Evolutionary conservation across 1,140 invertebrate genomes (phyloP).

Genomic region (Procambarus virginalis): DNA sequence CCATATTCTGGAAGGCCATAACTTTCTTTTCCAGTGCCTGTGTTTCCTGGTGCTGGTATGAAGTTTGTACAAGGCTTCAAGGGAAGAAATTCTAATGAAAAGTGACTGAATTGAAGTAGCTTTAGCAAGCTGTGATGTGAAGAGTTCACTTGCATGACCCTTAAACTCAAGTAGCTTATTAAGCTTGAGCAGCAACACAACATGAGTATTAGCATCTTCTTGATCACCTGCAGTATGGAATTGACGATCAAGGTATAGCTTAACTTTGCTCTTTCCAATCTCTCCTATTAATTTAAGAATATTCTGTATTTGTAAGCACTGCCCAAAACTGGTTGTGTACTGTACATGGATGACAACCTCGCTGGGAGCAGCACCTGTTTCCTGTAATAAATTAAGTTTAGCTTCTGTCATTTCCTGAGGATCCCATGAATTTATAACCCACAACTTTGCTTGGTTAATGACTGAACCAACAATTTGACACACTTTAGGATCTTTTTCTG

Average conservation of each 20-base stretch:
- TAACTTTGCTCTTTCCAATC: slow-evolving; percentile 18
- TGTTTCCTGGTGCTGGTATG: slow-evolving; percentile 26
- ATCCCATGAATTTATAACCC: slow-evolving; percentile 39
- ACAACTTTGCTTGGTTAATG: slow-evolving; percentile 8
- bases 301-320: slow-evolving; percentile 15
- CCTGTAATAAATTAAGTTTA: slow-evolving; percentile 28
- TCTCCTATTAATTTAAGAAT: slow-evolving; percentile 31
- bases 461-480: slow-evolving; percentile 22
- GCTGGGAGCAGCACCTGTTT: slow-evolving; percentile 29
- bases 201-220: slow-evolving; percentile 4
- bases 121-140: slow-evolving; percentile 7
- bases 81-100: slow-evolving; percentile 23
- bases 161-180: slow-evolving; percentile 36
- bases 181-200: slow-evolving; percentile 1
- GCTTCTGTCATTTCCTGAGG: slow-evolving; percentile 29
- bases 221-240: slow-evolving; percentile 7
- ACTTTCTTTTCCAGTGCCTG: slow-evolving; percentile 21
- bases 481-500: slow-evolving; percentile 22
- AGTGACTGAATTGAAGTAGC: slow-evolving; percentile 34
- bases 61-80: slow-evolving; percentile 25
- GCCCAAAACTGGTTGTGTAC: slow-evolving; percentile 11
- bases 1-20: slow-evolving; percentile 40
- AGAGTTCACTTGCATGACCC: slow-evolving; percentile 18
- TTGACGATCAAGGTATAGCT: slow-evolving; percentile 22
- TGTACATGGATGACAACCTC: slow-evolving; percentile 26